phyloP scores from a whole-genome alignment of 2,888 invertebrate genomes.

The Plusia festucae region DNA sequence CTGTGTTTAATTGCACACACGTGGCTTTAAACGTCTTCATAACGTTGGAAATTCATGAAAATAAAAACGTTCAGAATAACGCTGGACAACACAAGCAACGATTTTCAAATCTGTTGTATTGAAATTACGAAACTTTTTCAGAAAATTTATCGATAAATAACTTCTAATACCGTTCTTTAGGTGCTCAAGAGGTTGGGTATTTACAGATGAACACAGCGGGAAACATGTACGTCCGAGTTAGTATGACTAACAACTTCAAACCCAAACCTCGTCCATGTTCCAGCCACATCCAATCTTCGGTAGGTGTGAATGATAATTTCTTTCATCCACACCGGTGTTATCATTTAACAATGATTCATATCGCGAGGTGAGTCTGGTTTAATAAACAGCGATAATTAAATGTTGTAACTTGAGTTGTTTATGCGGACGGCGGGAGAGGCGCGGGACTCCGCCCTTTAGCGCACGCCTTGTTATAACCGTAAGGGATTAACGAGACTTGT shows the following conservation, averaged over 20 bases:
- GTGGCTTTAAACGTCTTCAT: too few species aligned
- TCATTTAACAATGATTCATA: constrained; percentile 75
- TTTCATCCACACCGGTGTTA: constrained; percentile 67
- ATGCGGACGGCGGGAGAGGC: constrained; percentile 74
- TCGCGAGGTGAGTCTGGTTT: constrained; percentile 81
- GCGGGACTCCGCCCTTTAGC: constrained; percentile 74
- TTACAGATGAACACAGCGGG: not conserved
- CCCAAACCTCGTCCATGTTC: constrained; percentile 28
- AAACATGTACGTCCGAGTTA: not conserved
- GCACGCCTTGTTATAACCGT: constrained; percentile 74
- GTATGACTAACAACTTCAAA: not conserved
- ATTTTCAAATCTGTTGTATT: too few species aligned
- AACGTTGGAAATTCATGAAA: too few species aligned
- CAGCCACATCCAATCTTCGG: constrained; percentile 59
- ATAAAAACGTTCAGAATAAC: too few species aligned
- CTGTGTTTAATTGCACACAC: too few species aligned
- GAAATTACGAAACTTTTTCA: too few species aligned
- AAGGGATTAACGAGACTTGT: constrained; percentile 80
- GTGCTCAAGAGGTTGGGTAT: not conserved
- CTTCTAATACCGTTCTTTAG: not conserved
- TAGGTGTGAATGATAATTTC: constrained; percentile 84
- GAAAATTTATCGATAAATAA: not conserved
- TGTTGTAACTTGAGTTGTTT: constrained; percentile 87
- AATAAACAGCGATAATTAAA: constrained; percentile 88
- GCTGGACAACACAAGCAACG: too few species aligned